Conservation (phyloP, 2,797 vertebrate species). For the Smutsia temminckii region DNA sequence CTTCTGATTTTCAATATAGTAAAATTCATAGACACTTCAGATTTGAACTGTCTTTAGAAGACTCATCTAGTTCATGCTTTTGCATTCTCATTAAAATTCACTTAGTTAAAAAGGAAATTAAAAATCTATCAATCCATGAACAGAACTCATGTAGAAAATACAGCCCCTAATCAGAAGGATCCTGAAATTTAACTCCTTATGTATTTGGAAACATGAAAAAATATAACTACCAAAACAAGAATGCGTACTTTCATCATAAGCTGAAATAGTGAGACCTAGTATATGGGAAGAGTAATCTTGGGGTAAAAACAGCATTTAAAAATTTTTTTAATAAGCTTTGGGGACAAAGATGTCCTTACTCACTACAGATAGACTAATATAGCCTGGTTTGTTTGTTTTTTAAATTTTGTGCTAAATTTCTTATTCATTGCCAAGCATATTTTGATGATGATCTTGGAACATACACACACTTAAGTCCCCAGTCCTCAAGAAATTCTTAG, state of each 20-base stretch:
- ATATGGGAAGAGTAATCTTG: not conserved
- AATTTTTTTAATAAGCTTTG: not conserved
- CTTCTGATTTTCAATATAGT: not conserved
- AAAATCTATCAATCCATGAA: not conserved
- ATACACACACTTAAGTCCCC: not conserved
- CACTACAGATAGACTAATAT: not conserved
- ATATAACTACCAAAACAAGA: not conserved
- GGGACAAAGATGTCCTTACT: not conserved
- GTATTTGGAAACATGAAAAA: not conserved
- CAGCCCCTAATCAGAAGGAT: not conserved
- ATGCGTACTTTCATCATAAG: not conserved
- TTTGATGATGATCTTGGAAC: not conserved
- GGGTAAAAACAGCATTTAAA: not conserved
- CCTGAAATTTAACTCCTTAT: not conserved
- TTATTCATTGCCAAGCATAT: not conserved
- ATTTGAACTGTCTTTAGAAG: not conserved
- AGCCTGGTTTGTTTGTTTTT: not conserved
- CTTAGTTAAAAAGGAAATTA: slow-evolving; percentile 13
- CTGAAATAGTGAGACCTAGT: not conserved
- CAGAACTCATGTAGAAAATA: not conserved
- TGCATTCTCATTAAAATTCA: not conserved
- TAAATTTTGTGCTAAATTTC: not conserved
- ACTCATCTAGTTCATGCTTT: not conserved
- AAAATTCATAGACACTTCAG: not conserved
- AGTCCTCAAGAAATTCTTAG: not conserved